These are phyloP conservation scores for Drosophila barbarae DNA, from an alignment of 2,888 invertebrate species.

Conservation along the genomic window DNA sequence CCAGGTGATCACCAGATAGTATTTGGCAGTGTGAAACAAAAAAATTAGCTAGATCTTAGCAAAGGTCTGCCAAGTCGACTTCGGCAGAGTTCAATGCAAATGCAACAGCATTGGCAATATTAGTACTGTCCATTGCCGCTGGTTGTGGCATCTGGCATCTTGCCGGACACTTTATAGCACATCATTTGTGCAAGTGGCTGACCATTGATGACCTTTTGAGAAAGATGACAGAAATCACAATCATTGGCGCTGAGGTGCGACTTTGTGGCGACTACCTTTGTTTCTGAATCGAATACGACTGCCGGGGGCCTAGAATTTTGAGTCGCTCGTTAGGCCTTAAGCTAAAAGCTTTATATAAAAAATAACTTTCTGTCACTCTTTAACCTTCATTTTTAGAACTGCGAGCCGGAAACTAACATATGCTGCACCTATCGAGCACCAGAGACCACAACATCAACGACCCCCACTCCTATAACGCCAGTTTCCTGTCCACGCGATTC, in stretches of 20 bases:
- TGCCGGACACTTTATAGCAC: constrained; percentile 50
- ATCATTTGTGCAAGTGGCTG: constrained; percentile 61
- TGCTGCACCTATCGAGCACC: constrained; percentile 79
- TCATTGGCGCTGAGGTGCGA: constrained; percentile 7
- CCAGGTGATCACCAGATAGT: constrained; percentile 27
- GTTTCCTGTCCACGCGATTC: constrained; percentile 70
- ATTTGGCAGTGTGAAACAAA: constrained; percentile 6
- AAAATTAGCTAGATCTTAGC: constrained; percentile 47
- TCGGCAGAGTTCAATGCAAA: constrained; percentile 68
- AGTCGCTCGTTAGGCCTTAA: not conserved
- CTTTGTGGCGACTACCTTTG: constrained; percentile 7
- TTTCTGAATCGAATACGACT: constrained; percentile 7
- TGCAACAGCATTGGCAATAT: constrained; percentile 24
- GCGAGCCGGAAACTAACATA: constrained; percentile 78
- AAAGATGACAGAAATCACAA: constrained; percentile 36
- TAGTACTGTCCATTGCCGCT: not conserved
- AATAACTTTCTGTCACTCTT: constrained; percentile 16
- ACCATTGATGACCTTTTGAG: constrained; percentile 61
- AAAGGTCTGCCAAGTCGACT: constrained; percentile 35
- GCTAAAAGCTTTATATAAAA: not conserved
- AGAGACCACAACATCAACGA: constrained; percentile 68
- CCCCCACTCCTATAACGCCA: constrained; percentile 69
- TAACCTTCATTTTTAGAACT: constrained; percentile 72
- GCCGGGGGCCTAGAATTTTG: not conserved
- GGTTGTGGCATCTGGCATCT: constrained; percentile 3